Evolutionary conservation across 2,113 vertebrate species (phyloP).

Genomic region (Trachemys scripta): DNA sequence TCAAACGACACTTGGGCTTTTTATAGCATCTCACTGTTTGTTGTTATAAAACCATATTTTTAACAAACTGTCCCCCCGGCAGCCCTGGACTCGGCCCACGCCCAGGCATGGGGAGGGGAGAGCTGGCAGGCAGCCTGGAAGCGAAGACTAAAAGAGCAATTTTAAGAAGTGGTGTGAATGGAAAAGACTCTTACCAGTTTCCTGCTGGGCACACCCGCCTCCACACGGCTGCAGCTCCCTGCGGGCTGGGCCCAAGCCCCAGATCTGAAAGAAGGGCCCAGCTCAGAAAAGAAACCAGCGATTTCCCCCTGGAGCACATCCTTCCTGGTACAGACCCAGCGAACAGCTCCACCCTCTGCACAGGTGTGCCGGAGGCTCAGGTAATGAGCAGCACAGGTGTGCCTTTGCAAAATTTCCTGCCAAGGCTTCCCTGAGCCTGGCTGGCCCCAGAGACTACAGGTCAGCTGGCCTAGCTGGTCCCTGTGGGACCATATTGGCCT

Average conservation of each 20-base stretch:
- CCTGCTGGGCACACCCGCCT: background rate
- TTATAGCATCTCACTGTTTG: background rate
- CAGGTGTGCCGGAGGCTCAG: background rate
- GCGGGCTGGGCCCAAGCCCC: background rate
- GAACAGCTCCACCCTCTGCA: background rate
- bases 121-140: accelerated
- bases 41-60: accelerated
- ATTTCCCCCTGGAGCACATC: background rate
- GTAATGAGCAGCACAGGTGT: background rate
- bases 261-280: background rate
- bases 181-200: background rate
- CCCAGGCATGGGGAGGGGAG: background rate
- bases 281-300: background rate
- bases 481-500: background rate
- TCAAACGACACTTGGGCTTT: accelerated
- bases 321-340: background rate
- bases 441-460: background rate
- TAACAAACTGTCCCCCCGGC: accelerated
- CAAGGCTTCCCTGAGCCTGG: background rate
- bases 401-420: background rate
- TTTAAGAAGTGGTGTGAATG: accelerated
- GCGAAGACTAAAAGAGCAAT: accelerated
- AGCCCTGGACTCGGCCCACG: background rate
- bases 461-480: background rate
- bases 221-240: background rate